phyloP scores from a whole-genome alignment of 1,140 invertebrate genomes.

The Oreohelix idahoensis region DNA sequence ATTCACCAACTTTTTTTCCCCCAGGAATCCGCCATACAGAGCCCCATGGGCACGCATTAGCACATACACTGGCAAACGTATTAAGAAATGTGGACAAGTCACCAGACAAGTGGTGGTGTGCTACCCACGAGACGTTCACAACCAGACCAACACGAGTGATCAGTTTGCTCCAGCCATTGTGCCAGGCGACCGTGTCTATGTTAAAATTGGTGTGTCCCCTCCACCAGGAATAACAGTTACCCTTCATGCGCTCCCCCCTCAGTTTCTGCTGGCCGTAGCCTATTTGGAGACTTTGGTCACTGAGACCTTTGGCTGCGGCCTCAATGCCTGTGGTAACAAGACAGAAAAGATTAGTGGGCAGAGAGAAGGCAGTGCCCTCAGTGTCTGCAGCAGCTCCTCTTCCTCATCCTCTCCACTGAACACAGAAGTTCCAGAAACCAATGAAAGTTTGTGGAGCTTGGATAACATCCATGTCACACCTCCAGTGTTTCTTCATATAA shows the following conservation, averaged over 20 bases:
- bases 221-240: conserved; percentile 68
- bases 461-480: conserved; percentile 67
- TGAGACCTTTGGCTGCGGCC: conserved; percentile 65
- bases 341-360: not conserved
- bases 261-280: conserved; percentile 69
- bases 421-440: conserved; percentile 35
- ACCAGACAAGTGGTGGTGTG: conserved; percentile 69
- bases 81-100: conserved; percentile 68
- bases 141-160: conserved; percentile 63
- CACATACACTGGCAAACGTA: conserved; percentile 67
- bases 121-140: conserved; percentile 67
- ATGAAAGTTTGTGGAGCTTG: conserved; percentile 62
- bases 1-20: not conserved
- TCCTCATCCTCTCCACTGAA: conserved; percentile 10
- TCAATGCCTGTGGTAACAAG: conserved; percentile 52
- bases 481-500: conserved; percentile 63
- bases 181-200: conserved; percentile 57
- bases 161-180: conserved; percentile 70
- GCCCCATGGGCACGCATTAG: conserved; percentile 70
- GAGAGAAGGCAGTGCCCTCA: conserved; percentile 30
- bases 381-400: not conserved
- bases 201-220: conserved; percentile 65
- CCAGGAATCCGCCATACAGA: conserved; percentile 67
- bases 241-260: conserved; percentile 68
- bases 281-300: conserved; percentile 70